These are phyloP conservation scores for Diplodus sargus DNA, from an alignment of 2,797 vertebrate genomes.

Conservation along the genomic window DNA sequence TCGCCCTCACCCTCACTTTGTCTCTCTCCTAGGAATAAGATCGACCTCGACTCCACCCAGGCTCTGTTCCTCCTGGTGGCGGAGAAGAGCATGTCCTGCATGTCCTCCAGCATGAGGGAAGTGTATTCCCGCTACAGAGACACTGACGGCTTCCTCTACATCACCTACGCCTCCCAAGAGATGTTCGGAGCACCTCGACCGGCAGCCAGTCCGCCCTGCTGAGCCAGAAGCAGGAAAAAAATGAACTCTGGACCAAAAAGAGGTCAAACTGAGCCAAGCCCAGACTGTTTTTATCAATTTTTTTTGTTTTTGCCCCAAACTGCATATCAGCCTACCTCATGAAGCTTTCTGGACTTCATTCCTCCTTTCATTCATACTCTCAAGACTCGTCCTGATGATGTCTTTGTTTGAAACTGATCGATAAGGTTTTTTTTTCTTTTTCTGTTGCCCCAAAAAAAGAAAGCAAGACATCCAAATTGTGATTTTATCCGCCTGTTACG, in stretches of 20 bases:
- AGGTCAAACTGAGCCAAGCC: constrained; percentile 39
- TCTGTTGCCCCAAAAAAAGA: neutral
- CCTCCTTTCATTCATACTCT: too few relatives aligned
- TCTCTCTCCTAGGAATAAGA: constrained; percentile 82
- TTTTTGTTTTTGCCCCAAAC: constrained; percentile 10
- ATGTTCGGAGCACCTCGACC: constrained; percentile 82
- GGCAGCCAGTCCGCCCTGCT: constrained; percentile 40
- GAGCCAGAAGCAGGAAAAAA: constrained; percentile 47
- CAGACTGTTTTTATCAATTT: constrained; percentile 19
- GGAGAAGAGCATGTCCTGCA: constrained; percentile 85
- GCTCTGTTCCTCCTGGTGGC: constrained; percentile 86
- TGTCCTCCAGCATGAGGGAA: constrained; percentile 88
- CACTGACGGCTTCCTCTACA: constrained; percentile 88
- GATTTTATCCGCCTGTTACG: neutral
- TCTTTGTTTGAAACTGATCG: constrained; percentile 11
- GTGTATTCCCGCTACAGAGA: constrained; percentile 85
- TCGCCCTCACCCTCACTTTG: neutral
- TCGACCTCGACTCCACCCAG: constrained; percentile 83
- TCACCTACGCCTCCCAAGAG: constrained; percentile 90
- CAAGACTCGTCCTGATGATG: constrained; percentile 5
- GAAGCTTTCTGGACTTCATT: constrained; percentile 15
- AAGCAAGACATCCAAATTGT: neutral
- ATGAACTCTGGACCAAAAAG: constrained; percentile 22
- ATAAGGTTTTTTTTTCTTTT: neutral
- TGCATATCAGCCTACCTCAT: constrained; percentile 65